Evolutionary conservation across 2,888 invertebrate genomes (phyloP).

Genomic region (Sphaerophoria rueppellii): DNA sequence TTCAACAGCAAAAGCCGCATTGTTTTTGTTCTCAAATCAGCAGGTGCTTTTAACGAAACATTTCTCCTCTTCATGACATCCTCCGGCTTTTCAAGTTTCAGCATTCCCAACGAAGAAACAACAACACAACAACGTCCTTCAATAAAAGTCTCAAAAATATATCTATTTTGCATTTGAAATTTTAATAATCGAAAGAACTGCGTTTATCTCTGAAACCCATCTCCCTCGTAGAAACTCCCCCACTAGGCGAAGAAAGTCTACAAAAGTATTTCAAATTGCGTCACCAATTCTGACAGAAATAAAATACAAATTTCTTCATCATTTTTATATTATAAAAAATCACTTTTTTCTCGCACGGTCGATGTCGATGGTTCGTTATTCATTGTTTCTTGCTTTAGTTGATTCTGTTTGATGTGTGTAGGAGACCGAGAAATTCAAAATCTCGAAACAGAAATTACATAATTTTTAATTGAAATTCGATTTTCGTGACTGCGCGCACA

Average conservation of each 20-base stretch:
- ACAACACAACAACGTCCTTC: slow-evolving; percentile 13
- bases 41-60: slow-evolving; percentile 37
- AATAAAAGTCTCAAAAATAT: slow-evolving; percentile 1
- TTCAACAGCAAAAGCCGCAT: neutral
- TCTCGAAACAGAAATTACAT: slow-evolving; percentile 54
- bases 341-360: slow-evolving; percentile 13
- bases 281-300: slow-evolving; percentile 59
- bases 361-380: neutral
- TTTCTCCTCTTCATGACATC: slow-evolving; percentile 5
- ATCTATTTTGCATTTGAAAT: slow-evolving; percentile 27
- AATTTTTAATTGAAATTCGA: slow-evolving; percentile 60
- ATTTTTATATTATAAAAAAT: slow-evolving; percentile 46
- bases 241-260: slow-evolving; percentile 46
- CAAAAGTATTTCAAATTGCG: slow-evolving; percentile 59
- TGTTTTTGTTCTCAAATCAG: slow-evolving; percentile 29
- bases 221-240: slow-evolving; percentile 18
- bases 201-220: neutral
- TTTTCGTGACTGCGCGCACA: slow-evolving; percentile 58
- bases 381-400: neutral
- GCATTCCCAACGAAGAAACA: neutral
- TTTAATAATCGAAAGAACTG: neutral
- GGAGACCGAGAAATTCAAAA: neutral
- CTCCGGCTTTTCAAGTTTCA: neutral
- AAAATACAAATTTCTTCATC: slow-evolving; percentile 35
- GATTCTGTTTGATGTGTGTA: neutral